Percentiles rank a stretch among this genome's conserved stretches.
phyloP scores from a whole-genome alignment of 2,113 vertebrate genomes.

The Dromas ardeola region DNA sequence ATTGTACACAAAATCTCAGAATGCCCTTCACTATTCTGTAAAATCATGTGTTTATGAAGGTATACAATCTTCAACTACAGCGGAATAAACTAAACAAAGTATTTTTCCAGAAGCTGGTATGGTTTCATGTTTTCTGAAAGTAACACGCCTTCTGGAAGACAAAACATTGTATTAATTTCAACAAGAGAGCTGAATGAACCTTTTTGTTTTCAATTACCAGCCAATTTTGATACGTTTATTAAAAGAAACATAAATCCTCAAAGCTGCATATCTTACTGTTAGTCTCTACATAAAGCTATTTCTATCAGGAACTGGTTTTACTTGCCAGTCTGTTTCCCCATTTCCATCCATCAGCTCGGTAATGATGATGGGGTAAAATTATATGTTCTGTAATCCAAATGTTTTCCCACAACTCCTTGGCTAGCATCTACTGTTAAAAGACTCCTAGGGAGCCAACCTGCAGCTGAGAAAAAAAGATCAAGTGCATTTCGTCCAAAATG shows the following conservation, averaged over 20 bases:
- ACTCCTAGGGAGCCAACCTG: background rate
- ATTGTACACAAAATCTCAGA: background rate
- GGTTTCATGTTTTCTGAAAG: background rate
- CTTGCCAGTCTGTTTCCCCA: background rate
- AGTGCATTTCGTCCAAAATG: background rate
- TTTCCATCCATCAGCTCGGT: background rate
- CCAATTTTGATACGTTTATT: background rate
- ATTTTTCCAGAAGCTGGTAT: background rate
- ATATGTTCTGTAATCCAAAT: background rate
- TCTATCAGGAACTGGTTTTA: background rate
- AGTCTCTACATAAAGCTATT: background rate
- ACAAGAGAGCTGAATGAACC: background rate
- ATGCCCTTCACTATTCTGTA: background rate
- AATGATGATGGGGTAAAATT: background rate
- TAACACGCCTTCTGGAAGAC: background rate
- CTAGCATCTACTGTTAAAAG: background rate
- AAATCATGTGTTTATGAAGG: background rate
- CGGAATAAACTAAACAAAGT: background rate
- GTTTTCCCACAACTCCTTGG: conserved; percentile 6
- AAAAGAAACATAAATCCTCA: background rate
- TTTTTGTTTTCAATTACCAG: background rate
- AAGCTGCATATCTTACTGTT: background rate
- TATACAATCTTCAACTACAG: background rate
- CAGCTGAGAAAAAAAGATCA: background rate
- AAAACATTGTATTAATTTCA: background rate